Evolutionary conservation across 2,888 invertebrate species (phyloP).

Genomic region (Halocaridina rubra): DNA sequence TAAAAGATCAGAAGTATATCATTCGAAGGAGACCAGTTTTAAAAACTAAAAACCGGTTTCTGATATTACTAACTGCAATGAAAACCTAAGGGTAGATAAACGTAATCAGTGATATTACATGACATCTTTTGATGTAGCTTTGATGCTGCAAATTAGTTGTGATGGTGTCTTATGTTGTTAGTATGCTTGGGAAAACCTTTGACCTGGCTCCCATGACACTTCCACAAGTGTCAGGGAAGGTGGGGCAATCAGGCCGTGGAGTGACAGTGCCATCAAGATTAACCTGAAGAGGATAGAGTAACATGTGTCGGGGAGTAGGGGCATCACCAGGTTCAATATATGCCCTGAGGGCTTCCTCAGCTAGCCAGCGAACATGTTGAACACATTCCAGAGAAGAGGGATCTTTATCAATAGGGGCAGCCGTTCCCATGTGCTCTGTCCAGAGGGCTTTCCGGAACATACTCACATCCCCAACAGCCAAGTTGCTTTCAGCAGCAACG

Average conservation of each 20-base stretch:
- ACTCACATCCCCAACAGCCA: slow-evolving; percentile 44
- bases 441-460: slow-evolving; percentile 61
- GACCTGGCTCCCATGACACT: slow-evolving; percentile 60
- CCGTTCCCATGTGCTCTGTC: slow-evolving; percentile 59
- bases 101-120: no score
- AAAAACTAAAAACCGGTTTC: no score
- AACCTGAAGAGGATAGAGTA: slow-evolving; percentile 58
- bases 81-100: no score
- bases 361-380: slow-evolving; percentile 36
- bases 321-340: slow-evolving; percentile 50
- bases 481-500: slow-evolving; percentile 9
- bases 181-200: slow-evolving; percentile 58
- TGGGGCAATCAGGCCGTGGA: slow-evolving; percentile 46
- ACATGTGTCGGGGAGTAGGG: slow-evolving; percentile 44
- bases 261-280: slow-evolving; percentile 50
- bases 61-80: no score
- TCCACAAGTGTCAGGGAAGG: slow-evolving; percentile 61
- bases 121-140: no score
- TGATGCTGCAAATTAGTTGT: not conserved
- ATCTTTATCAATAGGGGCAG: slow-evolving; percentile 44
- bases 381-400: slow-evolving; percentile 46
- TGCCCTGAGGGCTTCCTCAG: slow-evolving; percentile 39
- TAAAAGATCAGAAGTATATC: no score
- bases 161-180: slow-evolving; percentile 46
- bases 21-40: no score